Percentiles rank a stretch among this genome's conserved stretches.
These are phyloP conservation scores for Amphibalanus amphitrite DNA, from an alignment of 1,140 invertebrate genomes.

Conservation along the genomic window DNA sequence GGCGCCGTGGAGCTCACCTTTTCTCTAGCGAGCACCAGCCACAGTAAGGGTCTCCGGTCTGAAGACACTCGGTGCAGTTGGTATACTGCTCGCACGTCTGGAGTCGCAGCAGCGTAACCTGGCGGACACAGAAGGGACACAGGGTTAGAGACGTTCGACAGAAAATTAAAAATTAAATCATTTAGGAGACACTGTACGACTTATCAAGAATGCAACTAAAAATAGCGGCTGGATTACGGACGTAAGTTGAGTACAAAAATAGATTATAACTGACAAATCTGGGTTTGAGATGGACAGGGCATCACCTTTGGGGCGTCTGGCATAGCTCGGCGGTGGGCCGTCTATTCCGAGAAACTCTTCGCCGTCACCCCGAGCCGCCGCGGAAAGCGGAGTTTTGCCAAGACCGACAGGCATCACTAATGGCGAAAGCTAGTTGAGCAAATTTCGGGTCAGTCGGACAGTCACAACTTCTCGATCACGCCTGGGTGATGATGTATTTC, in stretches of 20 bases:
- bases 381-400: neutral
- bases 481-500: neutral
- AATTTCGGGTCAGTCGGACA: neutral
- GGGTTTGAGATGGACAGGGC: too few relatives aligned
- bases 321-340: too few relatives aligned
- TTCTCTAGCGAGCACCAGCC: slow-evolving; percentile 96
- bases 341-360: too few relatives aligned
- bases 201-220: too few relatives aligned
- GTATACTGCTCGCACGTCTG: slow-evolving; percentile 16
- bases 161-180: too few relatives aligned
- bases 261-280: too few relatives aligned
- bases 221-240: too few relatives aligned
- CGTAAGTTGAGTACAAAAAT: too few relatives aligned
- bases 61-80: slow-evolving; percentile 76
- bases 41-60: slow-evolving; percentile 88
- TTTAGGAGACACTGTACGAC: too few relatives aligned
- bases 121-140: neutral
- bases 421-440: neutral
- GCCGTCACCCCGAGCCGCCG: neutral
- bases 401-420: neutral
- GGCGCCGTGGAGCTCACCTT: slow-evolving; percentile 34
- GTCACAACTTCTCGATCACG: neutral
- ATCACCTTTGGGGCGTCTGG: too few relatives aligned
- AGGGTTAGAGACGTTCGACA: neutral
- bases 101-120: neutral